Evolutionary conservation across 2,797 vertebrate genomes (phyloP), one percentile per base, ranked within the genome.

Genomic region (Dendrocincla fuliginosa): DNA sequence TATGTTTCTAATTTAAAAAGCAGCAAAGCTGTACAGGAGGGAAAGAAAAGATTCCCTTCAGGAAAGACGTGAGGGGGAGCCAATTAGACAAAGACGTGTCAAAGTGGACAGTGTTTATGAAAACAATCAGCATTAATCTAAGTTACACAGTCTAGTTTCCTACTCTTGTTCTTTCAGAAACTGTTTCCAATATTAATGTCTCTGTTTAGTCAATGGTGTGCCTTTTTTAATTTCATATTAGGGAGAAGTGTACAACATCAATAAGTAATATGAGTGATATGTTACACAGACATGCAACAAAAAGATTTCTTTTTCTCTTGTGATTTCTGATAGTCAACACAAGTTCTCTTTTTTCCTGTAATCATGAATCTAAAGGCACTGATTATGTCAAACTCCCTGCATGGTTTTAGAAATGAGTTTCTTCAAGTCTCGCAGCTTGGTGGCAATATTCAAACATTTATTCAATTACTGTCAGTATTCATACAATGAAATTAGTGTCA

Each of bases 381-480:
- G 74, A 59, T 79, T 84, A 79, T 53, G 83, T 87, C 83, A 93
- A 73, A 84, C 63, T 84, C 57, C 33, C 65, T 69, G 73, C 30
- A 9, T 46, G n/a, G 49, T 89, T 79, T 88, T 27, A 52, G 59
- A 93, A 77, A 47, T 0, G 0, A 73, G 28, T 73, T 87, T 92
- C 87, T 70, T 71, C 47, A 42, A 91, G 74, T 91, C 59, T 94
- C 75, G 64, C 63, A 86, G 84, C 90, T 92, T 77, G 80, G 84
- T 93, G 97, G 91, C 89, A 95, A 97, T 93, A 97, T 96, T 95
- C 95, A 93, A 93, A 89, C 80, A 39, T 60, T 82, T 84, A 91
- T 92, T 96, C 91, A 89, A 87, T 75, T 92, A 81, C 70, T 6
- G 0, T 23, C 50, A 71, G 16, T 55, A 82, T 67, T 93, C 89